Evolutionary conservation across 1,140 invertebrate genomes (phyloP).

Genomic region (Sitobion miscanthi): DNA sequence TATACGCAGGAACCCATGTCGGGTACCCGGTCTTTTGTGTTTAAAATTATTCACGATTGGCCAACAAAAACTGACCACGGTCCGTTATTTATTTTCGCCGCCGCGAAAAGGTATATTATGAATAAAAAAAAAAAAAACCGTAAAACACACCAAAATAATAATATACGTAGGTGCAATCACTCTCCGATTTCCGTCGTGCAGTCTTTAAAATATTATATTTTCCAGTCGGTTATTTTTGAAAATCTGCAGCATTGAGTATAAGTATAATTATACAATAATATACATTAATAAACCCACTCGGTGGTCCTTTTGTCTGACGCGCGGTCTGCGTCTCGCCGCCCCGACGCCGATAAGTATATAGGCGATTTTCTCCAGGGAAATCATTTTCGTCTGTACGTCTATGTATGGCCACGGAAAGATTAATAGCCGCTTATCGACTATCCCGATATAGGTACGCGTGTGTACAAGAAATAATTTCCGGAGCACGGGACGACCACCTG

Average conservation of each 20-base stretch:
- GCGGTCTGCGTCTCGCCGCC: not conserved
- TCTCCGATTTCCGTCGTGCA: not conserved
- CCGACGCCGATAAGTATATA: not conserved
- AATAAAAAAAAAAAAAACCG: not conserved
- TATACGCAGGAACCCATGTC: not conserved
- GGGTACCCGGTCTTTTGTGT: not conserved
- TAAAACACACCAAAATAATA: not conserved
- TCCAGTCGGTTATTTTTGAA: not conserved
- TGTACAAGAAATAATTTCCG: not conserved
- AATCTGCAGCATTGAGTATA: not conserved
- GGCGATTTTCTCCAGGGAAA: conserved; percentile 25
- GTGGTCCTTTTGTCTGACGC: not conserved
- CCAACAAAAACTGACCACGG: not conserved
- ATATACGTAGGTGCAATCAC: not conserved
- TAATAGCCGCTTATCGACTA: not conserved
- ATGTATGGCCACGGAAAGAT: not conserved
- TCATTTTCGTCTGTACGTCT: not conserved
- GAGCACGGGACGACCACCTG: not conserved
- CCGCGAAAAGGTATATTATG: not conserved
- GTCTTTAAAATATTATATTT: not conserved
- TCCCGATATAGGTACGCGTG: not conserved
- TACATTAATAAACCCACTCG: not conserved
- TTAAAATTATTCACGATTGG: not conserved
- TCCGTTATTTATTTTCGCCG: not conserved
- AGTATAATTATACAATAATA: not conserved